These are phyloP conservation scores for Centropus unirufus DNA, from an alignment of 2,113 vertebrate genomes.

Conservation along the genomic window DNA sequence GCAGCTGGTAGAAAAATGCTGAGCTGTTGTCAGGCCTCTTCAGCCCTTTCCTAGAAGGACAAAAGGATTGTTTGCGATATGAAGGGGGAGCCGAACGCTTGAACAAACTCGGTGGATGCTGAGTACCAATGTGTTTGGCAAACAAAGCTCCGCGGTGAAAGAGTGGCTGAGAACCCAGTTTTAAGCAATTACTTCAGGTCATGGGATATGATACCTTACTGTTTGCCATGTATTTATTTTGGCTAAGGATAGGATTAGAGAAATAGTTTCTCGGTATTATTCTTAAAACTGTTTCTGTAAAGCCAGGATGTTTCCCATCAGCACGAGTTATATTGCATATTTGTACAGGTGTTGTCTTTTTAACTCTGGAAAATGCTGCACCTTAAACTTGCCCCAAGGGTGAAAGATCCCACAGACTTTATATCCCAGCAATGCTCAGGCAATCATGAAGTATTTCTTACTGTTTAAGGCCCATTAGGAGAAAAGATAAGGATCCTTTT, in stretches of 20 bases:
- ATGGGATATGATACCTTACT: not conserved
- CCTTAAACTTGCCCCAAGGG: conserved; percentile 2
- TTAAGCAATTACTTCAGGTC: not conserved
- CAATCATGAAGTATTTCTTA: conserved; percentile 55
- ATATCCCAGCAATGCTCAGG: not conserved
- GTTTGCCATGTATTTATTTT: conserved; percentile 4
- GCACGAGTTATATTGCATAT: not conserved
- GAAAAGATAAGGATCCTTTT: conserved; percentile 37
- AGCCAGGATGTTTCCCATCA: conserved; percentile 30
- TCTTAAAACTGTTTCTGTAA: not conserved
- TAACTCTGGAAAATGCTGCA: conserved; percentile 17
- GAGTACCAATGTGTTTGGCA: not conserved
- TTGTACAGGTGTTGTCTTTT: conserved; percentile 57
- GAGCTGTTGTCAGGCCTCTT: not conserved
- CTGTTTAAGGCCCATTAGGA: conserved; percentile 70
- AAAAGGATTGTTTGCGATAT: not conserved
- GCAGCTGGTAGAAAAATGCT: not conserved
- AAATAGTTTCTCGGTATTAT: conserved; percentile 4
- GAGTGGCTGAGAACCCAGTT: not conserved
- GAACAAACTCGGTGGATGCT: not conserved
- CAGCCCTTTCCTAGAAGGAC: not conserved
- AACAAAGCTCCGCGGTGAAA: not conserved
- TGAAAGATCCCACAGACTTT: conserved; percentile 52
- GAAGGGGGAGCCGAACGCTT: not conserved
- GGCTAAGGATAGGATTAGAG: conserved; percentile 21